A percentile compares a stretch with the other conserved stretches of the same genome.
Evolutionary conservation across 2,113 vertebrate genomes (phyloP).

Genomic region (Aspidoscelis tigris): DNA sequence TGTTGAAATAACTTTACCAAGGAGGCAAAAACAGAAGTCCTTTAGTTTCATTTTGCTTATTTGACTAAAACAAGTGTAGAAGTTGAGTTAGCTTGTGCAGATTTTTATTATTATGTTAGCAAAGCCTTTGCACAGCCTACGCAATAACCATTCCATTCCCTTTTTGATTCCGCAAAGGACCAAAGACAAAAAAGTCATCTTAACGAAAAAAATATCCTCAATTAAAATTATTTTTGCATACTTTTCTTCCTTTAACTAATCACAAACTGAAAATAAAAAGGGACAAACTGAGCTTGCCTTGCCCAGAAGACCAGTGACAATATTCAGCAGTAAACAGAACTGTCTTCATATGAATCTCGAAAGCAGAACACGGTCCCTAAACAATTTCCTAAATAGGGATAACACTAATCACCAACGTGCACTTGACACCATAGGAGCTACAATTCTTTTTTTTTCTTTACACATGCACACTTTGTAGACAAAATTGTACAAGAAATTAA

Average conservation of each 20-base stretch:
- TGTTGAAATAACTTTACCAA: too few relatives aligned
- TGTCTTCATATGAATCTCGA: conserved; percentile 44
- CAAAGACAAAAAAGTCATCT: conserved; percentile 42
- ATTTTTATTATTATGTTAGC: conserved; percentile 1
- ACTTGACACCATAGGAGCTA: conserved; percentile 75
- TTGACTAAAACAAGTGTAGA: neutral
- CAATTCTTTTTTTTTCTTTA: conserved; percentile 58
- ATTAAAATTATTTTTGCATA: conserved; percentile 51
- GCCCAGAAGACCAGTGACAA: conserved; percentile 38
- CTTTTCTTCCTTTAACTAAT: conserved; percentile 49
- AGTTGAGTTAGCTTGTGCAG: neutral
- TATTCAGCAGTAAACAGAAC: conserved; percentile 26
- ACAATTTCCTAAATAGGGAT: conserved; percentile 67
- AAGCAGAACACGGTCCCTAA: conserved; percentile 65
- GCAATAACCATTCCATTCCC: conserved; percentile 3
- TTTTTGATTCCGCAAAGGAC: conserved; percentile 61
- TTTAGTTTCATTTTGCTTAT: neutral
- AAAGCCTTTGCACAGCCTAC: conserved; percentile 12
- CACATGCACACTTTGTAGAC: conserved; percentile 75
- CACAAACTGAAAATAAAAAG: conserved; percentile 59
- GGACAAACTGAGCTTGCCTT: conserved; percentile 58
- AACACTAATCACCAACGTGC: conserved; percentile 73
- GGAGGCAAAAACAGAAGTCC: neutral
- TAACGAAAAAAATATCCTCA: conserved; percentile 33
- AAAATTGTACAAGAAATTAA: conserved; percentile 67